Evolutionary conservation across 2,113 vertebrate genomes (phyloP), one percentile per base, ranked within the genome.

Genomic region (Archilochus colubris): DNA sequence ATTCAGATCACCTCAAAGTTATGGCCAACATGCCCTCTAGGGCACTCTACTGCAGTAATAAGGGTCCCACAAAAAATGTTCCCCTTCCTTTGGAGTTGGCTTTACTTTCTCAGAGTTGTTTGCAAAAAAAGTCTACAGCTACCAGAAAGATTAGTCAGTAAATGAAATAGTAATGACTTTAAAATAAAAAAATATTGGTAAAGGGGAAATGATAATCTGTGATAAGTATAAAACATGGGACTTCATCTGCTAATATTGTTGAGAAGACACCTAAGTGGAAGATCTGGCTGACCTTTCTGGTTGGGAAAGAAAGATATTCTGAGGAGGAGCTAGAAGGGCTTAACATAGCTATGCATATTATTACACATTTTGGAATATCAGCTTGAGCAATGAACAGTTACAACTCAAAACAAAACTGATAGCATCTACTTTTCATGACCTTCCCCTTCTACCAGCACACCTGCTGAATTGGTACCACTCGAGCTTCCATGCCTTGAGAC

Each of bases 391-490:
- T 31, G 74, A 89, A 17, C 9, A 74, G 38, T 51, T 62, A 84
- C 28, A 79, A 87, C 73, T 28, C 17, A 66, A 85, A 91, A 79
- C 89, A 93, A 80, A 89, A 63, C 55, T 51, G 82, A 91, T 66
- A 85, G 14, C 85, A 89, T 51, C 85, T 80, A 58, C 28, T 51
- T 69, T 53, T 77, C 55, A 40, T 69, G 86, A 50, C 43, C 36
- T 61, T 69, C 48, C 54, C 51, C 23, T 83, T 69, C 55, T 1
- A 1, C 44, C 68, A 90, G 57, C 16, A n/a, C 31, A 74, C 59
- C 59, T 14, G 6, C 36, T 77, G 25, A 25, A 61, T 22, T 28
- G 57, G 43, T 24, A 90, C 62, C 30, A 27, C 23, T 59, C 33
- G 43, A 51, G 25, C 36, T 75, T 64, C 74, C 44, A 44, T 78